phyloP scores from a whole-genome alignment of 64 coral and sea anemone species.

The Catalaphyllia jardinei region DNA sequence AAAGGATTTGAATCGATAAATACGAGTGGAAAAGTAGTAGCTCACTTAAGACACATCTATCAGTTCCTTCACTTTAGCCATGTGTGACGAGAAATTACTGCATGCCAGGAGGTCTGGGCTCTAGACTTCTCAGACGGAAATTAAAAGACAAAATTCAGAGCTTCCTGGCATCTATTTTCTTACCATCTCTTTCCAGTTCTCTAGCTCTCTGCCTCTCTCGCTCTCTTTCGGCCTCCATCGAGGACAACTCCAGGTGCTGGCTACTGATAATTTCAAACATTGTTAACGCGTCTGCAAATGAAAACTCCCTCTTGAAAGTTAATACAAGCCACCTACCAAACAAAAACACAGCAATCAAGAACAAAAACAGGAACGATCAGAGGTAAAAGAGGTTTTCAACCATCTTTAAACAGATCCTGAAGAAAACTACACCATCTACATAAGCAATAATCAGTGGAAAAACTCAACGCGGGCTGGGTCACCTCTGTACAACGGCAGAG shows the following conservation, averaged over 20 bases:
- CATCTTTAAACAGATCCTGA: too few species aligned
- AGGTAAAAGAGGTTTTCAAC: too few species aligned
- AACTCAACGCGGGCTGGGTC: too few species aligned
- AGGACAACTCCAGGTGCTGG: conserved; percentile 87
- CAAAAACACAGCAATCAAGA: not conserved
- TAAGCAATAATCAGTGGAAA: too few species aligned
- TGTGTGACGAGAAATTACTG: too few species aligned
- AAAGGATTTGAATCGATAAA: not conserved
- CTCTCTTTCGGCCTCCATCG: conserved; percentile 87
- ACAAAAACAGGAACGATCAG: not conserved
- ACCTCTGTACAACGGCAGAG: too few species aligned
- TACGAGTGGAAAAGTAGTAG: not conserved
- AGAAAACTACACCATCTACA: too few species aligned
- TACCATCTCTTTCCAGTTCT: conserved; percentile 82
- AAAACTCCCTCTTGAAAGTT: conserved; percentile 92
- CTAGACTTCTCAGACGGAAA: too few species aligned
- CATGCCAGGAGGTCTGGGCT: too few species aligned
- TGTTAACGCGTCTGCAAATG: conserved; percentile 84
- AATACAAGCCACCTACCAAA: conserved; percentile 85
- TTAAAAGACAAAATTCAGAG: too few species aligned
- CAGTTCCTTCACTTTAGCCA: too few species aligned
- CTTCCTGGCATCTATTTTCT: not conserved
- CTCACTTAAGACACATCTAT: not conserved
- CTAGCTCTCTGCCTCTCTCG: conserved; percentile 75
- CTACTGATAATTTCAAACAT: conserved; percentile 98